phyloP scores from a whole-genome alignment of 30 jellyfish, hydroid and myxozoan species.

The Calvadosia cruxmelitensis region DNA sequence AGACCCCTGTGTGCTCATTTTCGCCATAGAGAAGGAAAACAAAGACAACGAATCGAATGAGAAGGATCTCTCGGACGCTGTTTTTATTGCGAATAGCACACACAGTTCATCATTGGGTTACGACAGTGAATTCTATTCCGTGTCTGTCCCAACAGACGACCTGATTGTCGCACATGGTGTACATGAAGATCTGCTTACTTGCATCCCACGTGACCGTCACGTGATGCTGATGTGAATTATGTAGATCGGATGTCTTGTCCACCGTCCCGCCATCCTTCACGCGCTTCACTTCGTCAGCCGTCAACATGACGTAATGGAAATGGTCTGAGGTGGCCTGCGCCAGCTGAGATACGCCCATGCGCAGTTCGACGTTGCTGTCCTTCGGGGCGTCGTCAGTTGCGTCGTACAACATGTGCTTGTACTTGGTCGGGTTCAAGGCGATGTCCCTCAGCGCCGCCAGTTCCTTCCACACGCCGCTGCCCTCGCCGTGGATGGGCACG shows the following conservation, averaged over 20 bases:
- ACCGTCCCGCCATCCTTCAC: conserved; percentile 55
- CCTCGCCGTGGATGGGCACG: conserved; percentile 93
- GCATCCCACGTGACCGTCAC: conserved; percentile 45
- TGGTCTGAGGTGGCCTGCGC: conserved; percentile 24
- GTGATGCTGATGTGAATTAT: conserved; percentile 51
- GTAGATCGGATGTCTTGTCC: conserved; percentile 23
- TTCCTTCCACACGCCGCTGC: conserved; percentile 90
- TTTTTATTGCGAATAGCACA: too few relatives aligned
- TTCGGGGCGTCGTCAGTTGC: conserved; percentile 7
- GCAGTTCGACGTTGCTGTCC: conserved; percentile 29
- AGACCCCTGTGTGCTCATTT: too few relatives aligned
- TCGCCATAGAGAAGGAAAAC: too few relatives aligned
- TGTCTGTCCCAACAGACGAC: conserved; percentile 37
- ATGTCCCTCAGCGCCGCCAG: conserved; percentile 66
- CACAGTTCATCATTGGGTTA: neutral
- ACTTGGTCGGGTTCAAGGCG: conserved; percentile 44
- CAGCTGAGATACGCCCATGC: conserved; percentile 20
- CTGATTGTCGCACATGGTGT: conserved; percentile 24
- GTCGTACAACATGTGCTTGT: conserved; percentile 36
- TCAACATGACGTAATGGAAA: conserved; percentile 41
- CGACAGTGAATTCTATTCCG: conserved; percentile 1
- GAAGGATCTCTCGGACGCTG: too few relatives aligned
- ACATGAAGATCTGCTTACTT: conserved; percentile 11
- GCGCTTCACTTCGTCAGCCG: conserved; percentile 46
- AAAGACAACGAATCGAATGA: too few relatives aligned